phyloP scores from a whole-genome alignment of 2,888 invertebrate species.

The Bimastos eiseni region DNA sequence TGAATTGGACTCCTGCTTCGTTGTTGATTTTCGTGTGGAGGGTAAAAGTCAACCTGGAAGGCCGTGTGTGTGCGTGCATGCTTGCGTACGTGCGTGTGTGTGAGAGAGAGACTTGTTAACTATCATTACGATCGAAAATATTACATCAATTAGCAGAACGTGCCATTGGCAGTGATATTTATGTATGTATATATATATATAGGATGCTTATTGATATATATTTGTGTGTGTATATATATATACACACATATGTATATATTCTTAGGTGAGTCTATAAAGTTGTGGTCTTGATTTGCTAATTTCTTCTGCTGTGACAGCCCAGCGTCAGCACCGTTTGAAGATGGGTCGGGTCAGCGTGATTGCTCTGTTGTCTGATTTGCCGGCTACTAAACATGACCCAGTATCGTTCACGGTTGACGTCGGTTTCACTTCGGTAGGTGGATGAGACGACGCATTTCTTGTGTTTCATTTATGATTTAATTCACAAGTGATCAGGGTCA shows the following conservation, averaged over 20 bases:
- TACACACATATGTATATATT: neutral
- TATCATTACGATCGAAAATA: too few relatives aligned
- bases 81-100: too few relatives aligned
- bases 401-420: neutral
- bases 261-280: neutral
- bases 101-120: too few relatives aligned
- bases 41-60: too few relatives aligned
- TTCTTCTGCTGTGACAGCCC: neutral
- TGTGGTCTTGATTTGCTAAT: neutral
- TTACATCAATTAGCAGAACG: too few relatives aligned
- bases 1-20: too few relatives aligned
- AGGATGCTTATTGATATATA: too few relatives aligned
- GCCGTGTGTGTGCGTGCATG: too few relatives aligned
- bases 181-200: too few relatives aligned
- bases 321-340: slow-evolving; percentile 13
- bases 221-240: too few relatives aligned
- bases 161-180: too few relatives aligned
- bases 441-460: neutral
- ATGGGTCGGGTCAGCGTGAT: neutral
- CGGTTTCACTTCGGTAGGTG: neutral
- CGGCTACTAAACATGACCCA: neutral
- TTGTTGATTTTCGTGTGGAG: too few relatives aligned
- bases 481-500: neutral
- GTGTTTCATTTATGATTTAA: neutral
- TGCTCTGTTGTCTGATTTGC: neutral